phyloP scores from a whole-genome alignment of 1,140 invertebrate species.

The Neelides sp. region DNA sequence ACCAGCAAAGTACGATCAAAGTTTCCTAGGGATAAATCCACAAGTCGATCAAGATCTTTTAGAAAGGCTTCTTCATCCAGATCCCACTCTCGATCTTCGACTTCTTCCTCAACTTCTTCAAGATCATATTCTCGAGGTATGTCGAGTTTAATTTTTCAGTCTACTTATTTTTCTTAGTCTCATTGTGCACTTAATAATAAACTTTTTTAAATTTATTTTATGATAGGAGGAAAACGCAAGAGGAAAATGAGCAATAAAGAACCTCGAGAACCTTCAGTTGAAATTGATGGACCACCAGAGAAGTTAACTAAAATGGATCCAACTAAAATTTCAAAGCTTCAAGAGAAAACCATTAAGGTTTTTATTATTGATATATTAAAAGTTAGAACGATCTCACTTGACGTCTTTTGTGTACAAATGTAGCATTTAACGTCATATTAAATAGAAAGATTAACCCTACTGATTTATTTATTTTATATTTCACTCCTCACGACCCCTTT shows the following conservation, averaged over 20 bases:
- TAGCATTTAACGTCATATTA: no score
- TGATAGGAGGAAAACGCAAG: conserved; percentile 1
- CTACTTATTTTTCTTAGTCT: neutral
- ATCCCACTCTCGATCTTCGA: neutral
- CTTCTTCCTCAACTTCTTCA: conserved; percentile 10
- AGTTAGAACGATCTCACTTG: no score
- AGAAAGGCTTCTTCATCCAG: conserved; percentile 11
- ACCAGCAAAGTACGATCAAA: conserved; percentile 15
- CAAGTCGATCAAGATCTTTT: conserved; percentile 9
- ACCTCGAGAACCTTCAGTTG: neutral
- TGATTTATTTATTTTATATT: no score
- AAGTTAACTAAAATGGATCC: conserved; percentile 5
- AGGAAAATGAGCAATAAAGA: neutral
- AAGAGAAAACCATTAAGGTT: no score
- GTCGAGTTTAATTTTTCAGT: neutral
- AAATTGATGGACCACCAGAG: neutral
- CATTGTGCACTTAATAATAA: neutral
- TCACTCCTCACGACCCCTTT: no score
- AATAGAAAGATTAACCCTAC: no score
- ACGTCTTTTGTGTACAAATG: no score
- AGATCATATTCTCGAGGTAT: neutral
- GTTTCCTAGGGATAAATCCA: conserved; percentile 14
- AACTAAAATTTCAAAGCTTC: no score
- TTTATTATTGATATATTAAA: no score
- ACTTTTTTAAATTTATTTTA: neutral